phyloP scores from a whole-genome alignment of 2,888 invertebrate genomes.

The Diabrotica balteata region DNA sequence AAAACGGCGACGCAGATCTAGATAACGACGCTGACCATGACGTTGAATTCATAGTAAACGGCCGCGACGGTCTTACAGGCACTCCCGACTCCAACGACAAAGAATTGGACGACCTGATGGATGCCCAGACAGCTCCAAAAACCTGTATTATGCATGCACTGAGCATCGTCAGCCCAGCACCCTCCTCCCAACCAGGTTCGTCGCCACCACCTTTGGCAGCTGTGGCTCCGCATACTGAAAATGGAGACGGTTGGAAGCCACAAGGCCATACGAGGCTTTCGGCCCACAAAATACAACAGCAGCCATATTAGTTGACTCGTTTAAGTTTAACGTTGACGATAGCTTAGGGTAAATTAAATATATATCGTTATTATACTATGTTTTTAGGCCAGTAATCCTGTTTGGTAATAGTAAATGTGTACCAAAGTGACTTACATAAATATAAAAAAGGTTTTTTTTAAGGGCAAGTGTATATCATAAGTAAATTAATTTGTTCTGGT shows the following conservation, averaged over 20 bases:
- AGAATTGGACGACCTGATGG: constrained; percentile 64
- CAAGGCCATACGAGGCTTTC: constrained; percentile 55
- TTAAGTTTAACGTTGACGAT: constrained; percentile 28
- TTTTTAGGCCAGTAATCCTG: neutral
- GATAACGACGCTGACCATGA: constrained; percentile 53
- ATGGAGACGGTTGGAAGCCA: constrained; percentile 56
- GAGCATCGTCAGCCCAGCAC: constrained; percentile 62
- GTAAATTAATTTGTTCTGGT: no score
- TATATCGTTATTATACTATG: constrained; percentile 29
- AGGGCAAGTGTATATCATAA: no score
- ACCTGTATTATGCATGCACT: constrained; percentile 66
- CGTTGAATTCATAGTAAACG: constrained; percentile 62
- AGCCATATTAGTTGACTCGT: constrained; percentile 52
- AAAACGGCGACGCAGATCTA: constrained; percentile 50
- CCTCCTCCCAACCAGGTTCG: constrained; percentile 52
- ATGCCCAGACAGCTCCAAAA: constrained; percentile 61
- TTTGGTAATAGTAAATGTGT: no score
- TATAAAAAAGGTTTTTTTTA: no score
- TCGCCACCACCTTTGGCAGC: constrained; percentile 57
- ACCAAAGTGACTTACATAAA: no score
- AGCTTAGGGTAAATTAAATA: constrained; percentile 41
- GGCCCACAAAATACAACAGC: constrained; percentile 52
- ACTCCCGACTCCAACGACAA: constrained; percentile 66
- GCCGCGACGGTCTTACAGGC: constrained; percentile 60
- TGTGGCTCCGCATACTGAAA: constrained; percentile 54